Base-by-base conservation (phyloP, 2,888 invertebrate genomes). In the Archaeoteleia sp. region DNA sequence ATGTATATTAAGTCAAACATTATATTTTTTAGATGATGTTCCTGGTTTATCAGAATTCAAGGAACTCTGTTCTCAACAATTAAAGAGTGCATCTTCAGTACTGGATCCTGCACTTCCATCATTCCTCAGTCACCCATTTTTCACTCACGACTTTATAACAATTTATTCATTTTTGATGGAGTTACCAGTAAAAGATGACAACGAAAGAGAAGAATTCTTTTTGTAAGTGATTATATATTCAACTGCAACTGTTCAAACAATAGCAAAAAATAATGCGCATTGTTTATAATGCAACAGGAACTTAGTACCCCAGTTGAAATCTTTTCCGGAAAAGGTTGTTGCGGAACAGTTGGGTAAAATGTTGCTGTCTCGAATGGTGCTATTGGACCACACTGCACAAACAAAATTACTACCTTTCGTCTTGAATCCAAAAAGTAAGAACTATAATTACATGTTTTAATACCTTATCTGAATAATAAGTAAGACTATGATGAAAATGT, bases 151-250 rank as follows among this genome's bases (percentile, higher is more conserved):
- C 77, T 95, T 96, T 82, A 91, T 96, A 65, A 87, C 89, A 13
- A 93, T 96, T 72, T 91, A 95, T 82, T 91, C 92, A 69, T 96
- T 95, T 86, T 87, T 96, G 0, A 91, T 91, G 74, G 93, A 94
- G 81, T 86, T 96, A 48, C 93, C 96, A 0, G 81, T 96, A 27
- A 95, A 96, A 83, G 88, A 87, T 55, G 91, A 92, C 73, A 87
- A 87, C 46, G 95, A 95, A 74, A 95, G 93, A 81, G 88, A 90
- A 69, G 86, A 89, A 54, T 96, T 96, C 84, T 96, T 96, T 82
- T 88, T 90, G 89, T 89, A 75, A 76, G 79, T 74, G 25, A 17
- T 12, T 17, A 25, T 34, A n/a, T 1, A 32, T 8, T 14, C n/a
- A 39, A 9, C 20, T 39, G 10, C 9, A 12, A 9, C 15, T 15